Conservation (phyloP, 2,113 vertebrate species). For the Hemiprocne comata region DNA sequence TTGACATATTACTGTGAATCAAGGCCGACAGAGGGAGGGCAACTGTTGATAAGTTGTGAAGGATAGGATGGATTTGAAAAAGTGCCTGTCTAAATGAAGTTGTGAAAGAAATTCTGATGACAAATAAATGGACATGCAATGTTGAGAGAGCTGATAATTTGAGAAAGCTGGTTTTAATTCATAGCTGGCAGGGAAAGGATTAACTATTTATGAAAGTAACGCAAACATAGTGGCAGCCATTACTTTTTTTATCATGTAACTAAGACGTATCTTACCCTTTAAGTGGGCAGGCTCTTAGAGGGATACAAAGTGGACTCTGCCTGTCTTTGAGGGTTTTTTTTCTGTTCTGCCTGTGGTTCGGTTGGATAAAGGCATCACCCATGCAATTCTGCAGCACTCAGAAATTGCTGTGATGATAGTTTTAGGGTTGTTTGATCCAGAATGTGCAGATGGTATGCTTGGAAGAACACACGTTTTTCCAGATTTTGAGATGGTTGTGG, state of each 20-base stretch:
- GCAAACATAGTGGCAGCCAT: not conserved
- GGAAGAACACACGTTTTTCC: not conserved
- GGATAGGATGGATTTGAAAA: constrained; percentile 53
- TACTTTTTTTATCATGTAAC: not conserved
- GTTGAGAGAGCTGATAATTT: not conserved
- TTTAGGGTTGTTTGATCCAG: not conserved
- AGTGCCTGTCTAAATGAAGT: constrained; percentile 43
- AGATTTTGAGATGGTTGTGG: not conserved
- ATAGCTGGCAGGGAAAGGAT: not conserved
- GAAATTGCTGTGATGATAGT: not conserved
- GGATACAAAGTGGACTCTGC: not conserved
- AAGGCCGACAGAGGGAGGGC: constrained; percentile 49
- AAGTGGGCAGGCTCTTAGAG: not conserved
- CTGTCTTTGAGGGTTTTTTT: not conserved
- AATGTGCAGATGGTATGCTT: not conserved
- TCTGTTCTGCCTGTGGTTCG: not conserved
- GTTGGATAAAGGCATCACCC: not conserved
- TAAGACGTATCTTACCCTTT: not conserved
- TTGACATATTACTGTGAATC: constrained; percentile 58
- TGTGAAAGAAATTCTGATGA: not conserved
- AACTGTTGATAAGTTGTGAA: constrained; percentile 41
- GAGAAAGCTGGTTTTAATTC: not conserved
- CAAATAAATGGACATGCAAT: not conserved
- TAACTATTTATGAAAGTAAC: not conserved
- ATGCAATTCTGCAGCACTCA: not conserved